phyloP scores from a whole-genome alignment of 2,113 vertebrate genomes.

The Anoplopoma fimbria region DNA sequence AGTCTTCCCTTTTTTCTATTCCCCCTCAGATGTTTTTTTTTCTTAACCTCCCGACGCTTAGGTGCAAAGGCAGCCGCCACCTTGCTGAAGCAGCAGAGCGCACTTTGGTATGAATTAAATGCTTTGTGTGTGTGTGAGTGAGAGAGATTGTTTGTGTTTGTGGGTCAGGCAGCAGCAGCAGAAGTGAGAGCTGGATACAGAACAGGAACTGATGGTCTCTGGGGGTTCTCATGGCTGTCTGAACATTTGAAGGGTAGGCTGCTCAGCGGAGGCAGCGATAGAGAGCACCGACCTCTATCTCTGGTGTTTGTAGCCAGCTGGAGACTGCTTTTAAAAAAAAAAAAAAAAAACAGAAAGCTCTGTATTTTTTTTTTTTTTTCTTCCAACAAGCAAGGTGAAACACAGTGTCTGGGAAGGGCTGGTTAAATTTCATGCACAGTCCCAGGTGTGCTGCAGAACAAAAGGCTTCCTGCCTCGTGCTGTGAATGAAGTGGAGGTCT shows the following conservation, averaged over 20 bases:
- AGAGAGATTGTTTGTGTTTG: constrained; percentile 17
- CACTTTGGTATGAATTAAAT: constrained; percentile 54
- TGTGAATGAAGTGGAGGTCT: neutral
- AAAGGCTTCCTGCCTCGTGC: constrained; percentile 26
- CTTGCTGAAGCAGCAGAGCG: constrained; percentile 21
- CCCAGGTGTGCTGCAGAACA: constrained; percentile 44
- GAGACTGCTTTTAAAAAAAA: constrained; percentile 61
- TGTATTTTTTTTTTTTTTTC: neutral
- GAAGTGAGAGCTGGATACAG: constrained; percentile 62
- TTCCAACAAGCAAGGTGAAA: constrained; percentile 57
- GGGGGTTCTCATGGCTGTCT: constrained; percentile 74
- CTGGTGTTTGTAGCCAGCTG: constrained; percentile 66
- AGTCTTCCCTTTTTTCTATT: constrained; percentile 18
- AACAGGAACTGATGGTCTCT: constrained; percentile 65
- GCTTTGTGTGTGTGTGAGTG: constrained; percentile 16
- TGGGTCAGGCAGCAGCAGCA: constrained; percentile 29
- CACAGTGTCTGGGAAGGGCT: constrained; percentile 3
- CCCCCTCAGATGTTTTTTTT: constrained; percentile 51
- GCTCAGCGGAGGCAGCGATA: constrained; percentile 56
- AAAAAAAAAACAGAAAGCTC: constrained; percentile 49
- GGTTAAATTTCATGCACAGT: constrained; percentile 28
- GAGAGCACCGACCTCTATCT: constrained; percentile 69
- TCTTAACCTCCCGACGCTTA: constrained; percentile 31
- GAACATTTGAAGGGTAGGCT: constrained; percentile 75
- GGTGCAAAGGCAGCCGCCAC: constrained; percentile 39